Evolutionary conservation across 2,888 invertebrate species (phyloP).

Genomic region (Oasisia sp.): DNA sequence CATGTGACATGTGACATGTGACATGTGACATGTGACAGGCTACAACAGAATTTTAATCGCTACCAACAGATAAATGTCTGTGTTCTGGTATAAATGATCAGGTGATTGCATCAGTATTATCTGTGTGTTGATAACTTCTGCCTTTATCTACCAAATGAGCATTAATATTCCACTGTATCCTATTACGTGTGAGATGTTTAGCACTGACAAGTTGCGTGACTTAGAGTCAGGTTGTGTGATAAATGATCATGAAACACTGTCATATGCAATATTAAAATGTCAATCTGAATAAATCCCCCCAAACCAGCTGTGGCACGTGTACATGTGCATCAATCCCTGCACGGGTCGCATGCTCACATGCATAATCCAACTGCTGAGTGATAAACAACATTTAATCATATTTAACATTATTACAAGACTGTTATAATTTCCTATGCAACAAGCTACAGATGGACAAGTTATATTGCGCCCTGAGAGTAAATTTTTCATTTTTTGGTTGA

Average conservation of each 20-base stretch:
- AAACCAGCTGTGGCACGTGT: background rate
- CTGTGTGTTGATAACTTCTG: background rate
- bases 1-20: background rate
- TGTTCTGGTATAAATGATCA: background rate
- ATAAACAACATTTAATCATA: too few species aligned
- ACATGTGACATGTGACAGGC: background rate
- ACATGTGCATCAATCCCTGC: background rate
- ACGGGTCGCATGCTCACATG: background rate
- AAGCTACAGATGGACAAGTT: too few species aligned
- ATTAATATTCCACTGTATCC: background rate
- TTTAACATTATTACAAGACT: too few species aligned
- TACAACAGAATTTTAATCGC: background rate
- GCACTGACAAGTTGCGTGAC: background rate
- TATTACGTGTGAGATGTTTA: background rate
- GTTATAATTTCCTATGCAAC: too few species aligned
- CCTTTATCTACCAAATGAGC: background rate
- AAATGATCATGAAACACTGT: background rate
- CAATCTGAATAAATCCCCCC: slow-evolving; percentile 1
- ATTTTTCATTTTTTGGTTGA: too few species aligned
- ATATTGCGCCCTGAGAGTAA: too few species aligned
- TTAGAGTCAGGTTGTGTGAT: background rate
- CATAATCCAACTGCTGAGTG: too few species aligned
- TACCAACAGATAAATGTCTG: background rate
- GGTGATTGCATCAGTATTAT: background rate
- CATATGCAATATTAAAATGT: background rate